Evolutionary conservation across 2,797 vertebrate genomes (phyloP), one percentile per base, ranked within the genome.

Genomic region (Poecile montanus): DNA sequence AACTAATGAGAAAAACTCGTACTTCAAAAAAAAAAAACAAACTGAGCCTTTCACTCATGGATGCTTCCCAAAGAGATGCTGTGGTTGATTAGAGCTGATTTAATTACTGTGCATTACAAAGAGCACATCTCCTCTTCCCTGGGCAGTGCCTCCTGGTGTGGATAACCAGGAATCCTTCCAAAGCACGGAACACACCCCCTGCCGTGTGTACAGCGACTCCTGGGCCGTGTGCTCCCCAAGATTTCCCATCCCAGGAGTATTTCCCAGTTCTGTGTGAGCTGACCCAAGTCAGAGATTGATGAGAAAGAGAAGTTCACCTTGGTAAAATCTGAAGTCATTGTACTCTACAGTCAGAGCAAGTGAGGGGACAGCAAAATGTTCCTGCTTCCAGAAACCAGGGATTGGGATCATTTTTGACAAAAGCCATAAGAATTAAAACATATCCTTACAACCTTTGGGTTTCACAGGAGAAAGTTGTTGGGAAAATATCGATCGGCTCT

Each of bases 1-100:
- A 94, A 75, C 72, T 85, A 57, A 56, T 48, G 62, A 84, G 76
- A 80, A 94, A 71, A 93, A 50, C 47, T 92, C 8, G 0, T 58
- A 6, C 13, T 58, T 42, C 16, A 3, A 40, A 68, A 17, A 56
- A 61, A 19, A 29, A 9, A 45, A 26, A 50, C 56, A 61, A 44
- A 57, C 3, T 16, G 38, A 84, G 61, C 38, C 57, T 73, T 94
- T 84, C 32, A 27, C 42, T 91, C 4, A 0, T 32, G 6, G 48
- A 16, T 73, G 42, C 44, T 94, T 94, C 65, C 65, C 36, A 27
- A 68, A 56, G 57, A 86, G 71, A 50, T 68, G 40, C 56, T 85
- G 42, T n/a, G 42, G 62, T 30, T 90, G 67, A 50, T 81, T 75
- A 45, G 50, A 34, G 63, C 45, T 44, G 36, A 42, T 78, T 83